phyloP scores from a whole-genome alignment of 2,888 invertebrate genomes.

The Epicampocera succincta region DNA sequence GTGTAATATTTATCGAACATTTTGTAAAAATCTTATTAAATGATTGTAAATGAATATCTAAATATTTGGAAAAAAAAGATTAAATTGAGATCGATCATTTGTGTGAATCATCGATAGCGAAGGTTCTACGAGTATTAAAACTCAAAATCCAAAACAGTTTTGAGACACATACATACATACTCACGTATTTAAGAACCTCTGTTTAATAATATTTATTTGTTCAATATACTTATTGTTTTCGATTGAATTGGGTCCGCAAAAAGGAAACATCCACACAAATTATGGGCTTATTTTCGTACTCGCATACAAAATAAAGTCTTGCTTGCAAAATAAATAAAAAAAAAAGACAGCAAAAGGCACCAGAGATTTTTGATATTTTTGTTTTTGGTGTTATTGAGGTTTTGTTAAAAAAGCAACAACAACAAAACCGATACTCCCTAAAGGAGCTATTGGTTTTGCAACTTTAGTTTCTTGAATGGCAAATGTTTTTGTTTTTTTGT shows the following conservation, averaged over 20 bases:
- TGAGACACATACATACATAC: too few relatives aligned
- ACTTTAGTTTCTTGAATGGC: conserved; percentile 13
- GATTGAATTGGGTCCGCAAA: conserved; percentile 24
- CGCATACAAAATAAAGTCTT: conserved; percentile 15
- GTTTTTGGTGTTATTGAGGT: conserved; percentile 31
- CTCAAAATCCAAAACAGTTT: too few relatives aligned
- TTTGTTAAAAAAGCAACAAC: conserved; percentile 22
- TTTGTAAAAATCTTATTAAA: too few relatives aligned
- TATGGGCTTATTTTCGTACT: conserved; percentile 21
- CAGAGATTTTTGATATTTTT: conserved; percentile 35
- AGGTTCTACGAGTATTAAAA: too few relatives aligned
- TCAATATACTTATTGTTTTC: conserved; percentile 19
- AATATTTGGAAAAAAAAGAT: too few relatives aligned
- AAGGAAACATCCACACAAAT: conserved; percentile 24
- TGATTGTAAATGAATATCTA: too few relatives aligned
- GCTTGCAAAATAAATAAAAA: conserved; percentile 13
- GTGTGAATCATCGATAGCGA: too few relatives aligned
- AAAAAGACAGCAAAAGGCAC: conserved; percentile 8
- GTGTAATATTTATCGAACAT: too few relatives aligned
- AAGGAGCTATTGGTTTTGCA: conserved; percentile 31
- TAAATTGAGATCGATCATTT: too few relatives aligned
- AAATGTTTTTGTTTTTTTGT: background rate
- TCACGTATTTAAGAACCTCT: conserved; percentile 28
- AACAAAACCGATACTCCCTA: conserved; percentile 32
- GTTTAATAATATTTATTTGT: conserved; percentile 13